A percentile compares a stretch with the other conserved stretches of the same genome.
These are phyloP conservation scores for Nansenia antarctica DNA, from an alignment of 2,113 vertebrate genomes.

Conservation along the genomic window DNA sequence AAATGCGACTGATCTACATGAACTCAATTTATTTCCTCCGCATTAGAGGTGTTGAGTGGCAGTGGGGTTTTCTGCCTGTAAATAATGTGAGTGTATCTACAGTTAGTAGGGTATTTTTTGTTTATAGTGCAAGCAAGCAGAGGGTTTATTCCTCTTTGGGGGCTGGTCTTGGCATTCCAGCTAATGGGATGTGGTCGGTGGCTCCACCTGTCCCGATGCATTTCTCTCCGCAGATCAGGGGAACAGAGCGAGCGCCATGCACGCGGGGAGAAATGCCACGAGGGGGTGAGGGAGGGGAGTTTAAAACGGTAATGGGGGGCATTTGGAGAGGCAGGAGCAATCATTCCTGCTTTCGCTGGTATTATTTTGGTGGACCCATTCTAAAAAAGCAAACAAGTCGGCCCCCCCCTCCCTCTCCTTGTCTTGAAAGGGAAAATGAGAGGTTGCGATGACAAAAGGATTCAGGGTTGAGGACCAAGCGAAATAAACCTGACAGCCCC, in stretches of 20 bases:
- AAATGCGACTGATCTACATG: constrained; percentile 48
- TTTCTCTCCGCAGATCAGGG: constrained; percentile 59
- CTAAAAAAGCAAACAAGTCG: constrained; percentile 57
- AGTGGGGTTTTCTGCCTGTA: constrained; percentile 47
- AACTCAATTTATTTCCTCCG: constrained; percentile 28
- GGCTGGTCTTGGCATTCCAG: constrained; percentile 60
- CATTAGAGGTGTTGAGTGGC: constrained; percentile 44
- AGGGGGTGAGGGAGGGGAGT: background rate
- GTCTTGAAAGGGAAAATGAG: constrained; percentile 26
- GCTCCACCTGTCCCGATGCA: constrained; percentile 69
- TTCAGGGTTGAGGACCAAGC: constrained; percentile 47
- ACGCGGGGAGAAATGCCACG: background rate
- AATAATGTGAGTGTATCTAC: constrained; percentile 45
- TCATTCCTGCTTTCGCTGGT: constrained; percentile 62
- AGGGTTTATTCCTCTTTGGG: constrained; percentile 59
- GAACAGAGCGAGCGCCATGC: background rate
- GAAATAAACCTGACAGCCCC: constrained; percentile 55
- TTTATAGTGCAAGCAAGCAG: constrained; percentile 65
- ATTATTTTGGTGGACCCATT: constrained; percentile 57
- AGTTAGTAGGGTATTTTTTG: background rate
- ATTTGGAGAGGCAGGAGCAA: constrained; percentile 60
- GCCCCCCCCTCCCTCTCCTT: too few species aligned
- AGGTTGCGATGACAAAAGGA: constrained; percentile 56
- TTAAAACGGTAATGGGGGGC: constrained; percentile 42
- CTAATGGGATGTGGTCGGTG: constrained; percentile 73